phyloP scores from a whole-genome alignment of 2,113 vertebrate species.

The Cervus canadensis region DNA sequence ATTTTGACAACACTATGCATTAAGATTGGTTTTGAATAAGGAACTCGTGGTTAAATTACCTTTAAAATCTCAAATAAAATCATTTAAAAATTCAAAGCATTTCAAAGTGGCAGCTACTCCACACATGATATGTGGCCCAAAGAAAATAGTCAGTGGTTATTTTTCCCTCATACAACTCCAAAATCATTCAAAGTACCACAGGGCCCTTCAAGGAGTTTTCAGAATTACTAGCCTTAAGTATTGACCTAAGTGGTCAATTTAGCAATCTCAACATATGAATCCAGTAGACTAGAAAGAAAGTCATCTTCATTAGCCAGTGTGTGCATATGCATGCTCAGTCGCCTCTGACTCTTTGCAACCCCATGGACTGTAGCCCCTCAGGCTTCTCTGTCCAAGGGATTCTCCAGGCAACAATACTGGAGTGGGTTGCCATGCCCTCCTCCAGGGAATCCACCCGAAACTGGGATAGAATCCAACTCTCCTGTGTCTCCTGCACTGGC shows the following conservation, averaged over 20 bases:
- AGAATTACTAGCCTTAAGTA: neutral
- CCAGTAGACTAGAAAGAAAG: neutral
- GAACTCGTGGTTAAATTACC: neutral
- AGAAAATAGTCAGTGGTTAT: neutral
- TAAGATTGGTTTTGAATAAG: neutral
- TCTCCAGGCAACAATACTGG: neutral
- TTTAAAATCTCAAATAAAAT: slow-evolving; percentile 15
- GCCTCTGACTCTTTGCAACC: neutral
- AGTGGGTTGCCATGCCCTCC: neutral
- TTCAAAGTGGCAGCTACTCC: neutral
- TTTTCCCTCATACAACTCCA: neutral
- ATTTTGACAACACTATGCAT: neutral
- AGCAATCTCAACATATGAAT: neutral
- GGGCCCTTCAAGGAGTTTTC: neutral
- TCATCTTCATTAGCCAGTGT: neutral
- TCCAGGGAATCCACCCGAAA: neutral
- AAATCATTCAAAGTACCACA: neutral
- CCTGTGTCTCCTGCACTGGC: neutral
- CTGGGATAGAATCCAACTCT: neutral
- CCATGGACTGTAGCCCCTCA: neutral
- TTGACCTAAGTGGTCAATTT: neutral
- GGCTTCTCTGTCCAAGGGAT: neutral
- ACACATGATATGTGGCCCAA: neutral
- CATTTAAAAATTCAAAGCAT: neutral
- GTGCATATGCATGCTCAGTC: neutral